Conservation (phyloP, 2,797 vertebrate species). For the Otus scops region DNA sequence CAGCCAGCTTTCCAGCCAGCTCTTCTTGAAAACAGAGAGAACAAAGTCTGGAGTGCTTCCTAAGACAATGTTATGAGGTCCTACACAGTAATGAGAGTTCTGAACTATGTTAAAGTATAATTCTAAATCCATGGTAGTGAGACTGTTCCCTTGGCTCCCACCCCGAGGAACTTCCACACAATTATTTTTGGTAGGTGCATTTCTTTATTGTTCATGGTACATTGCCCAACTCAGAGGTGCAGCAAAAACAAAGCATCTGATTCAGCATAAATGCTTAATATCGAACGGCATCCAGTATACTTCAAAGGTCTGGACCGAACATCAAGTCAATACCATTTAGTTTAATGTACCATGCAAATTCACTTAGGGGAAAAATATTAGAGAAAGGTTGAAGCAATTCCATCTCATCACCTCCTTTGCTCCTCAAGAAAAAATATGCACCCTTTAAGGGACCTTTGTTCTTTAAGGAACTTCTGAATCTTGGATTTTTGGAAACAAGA, state of each 20-base stretch:
- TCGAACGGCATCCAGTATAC: background rate
- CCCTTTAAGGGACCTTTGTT: background rate
- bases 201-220: background rate
- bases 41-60: background rate
- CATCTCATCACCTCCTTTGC: background rate
- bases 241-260: background rate
- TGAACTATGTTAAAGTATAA: background rate
- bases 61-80: background rate
- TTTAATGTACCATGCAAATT: conserved; percentile 9
- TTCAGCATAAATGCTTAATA: background rate
- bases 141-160: background rate
- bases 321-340: conserved; percentile 2
- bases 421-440: background rate
- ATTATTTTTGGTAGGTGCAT: background rate
- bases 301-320: background rate
- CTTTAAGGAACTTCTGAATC: background rate
- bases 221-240: background rate
- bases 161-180: background rate
- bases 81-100: background rate
- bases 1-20: background rate
- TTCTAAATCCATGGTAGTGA: background rate
- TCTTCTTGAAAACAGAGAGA: background rate
- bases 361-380: conserved; percentile 9
- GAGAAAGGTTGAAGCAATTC: background rate
- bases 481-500: background rate